Conservation (phyloP, 1,140 invertebrate species). For the Drosophila littoralis region DNA sequence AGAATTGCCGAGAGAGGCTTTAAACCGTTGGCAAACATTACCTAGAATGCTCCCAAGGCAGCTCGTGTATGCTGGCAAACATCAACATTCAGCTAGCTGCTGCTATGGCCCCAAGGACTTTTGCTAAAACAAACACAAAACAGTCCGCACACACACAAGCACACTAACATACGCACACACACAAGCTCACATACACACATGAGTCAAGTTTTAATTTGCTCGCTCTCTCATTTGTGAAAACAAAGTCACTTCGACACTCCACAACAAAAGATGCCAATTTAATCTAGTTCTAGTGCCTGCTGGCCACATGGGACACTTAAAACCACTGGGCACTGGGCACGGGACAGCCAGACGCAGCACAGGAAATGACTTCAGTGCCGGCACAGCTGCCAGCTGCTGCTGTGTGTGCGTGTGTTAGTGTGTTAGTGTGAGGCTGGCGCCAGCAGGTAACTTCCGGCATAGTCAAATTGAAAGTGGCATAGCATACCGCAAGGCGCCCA, state of each 20-base stretch:
- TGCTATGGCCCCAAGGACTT: constrained; percentile 25
- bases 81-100: constrained; percentile 16
- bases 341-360: constrained; percentile 40
- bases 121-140: constrained; percentile 12
- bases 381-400: constrained; percentile 19
- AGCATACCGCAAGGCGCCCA: constrained; percentile 23
- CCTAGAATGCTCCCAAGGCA: constrained; percentile 14
- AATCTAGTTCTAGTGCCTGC: constrained; percentile 76
- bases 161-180: not conserved
- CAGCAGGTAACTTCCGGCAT: constrained; percentile 83
- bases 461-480: constrained; percentile 81
- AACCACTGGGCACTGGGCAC: constrained; percentile 56
- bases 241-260: constrained; percentile 69
- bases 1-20: constrained; percentile 15
- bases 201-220: constrained; percentile 77
- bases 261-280: constrained; percentile 84
- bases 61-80: not conserved
- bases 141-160: constrained; percentile 3
- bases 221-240: constrained; percentile 73
- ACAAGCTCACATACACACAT: constrained; percentile 28
- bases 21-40: constrained; percentile 7
- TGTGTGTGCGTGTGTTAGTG: constrained; percentile 24
- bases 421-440: constrained; percentile 60
- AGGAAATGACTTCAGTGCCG: constrained; percentile 80
- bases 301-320: constrained; percentile 82